These are phyloP conservation scores for Turritopsis dohrnii DNA, from an alignment of 30 jellyfish, hydroid and myxozoan species.

Conservation along the genomic window DNA sequence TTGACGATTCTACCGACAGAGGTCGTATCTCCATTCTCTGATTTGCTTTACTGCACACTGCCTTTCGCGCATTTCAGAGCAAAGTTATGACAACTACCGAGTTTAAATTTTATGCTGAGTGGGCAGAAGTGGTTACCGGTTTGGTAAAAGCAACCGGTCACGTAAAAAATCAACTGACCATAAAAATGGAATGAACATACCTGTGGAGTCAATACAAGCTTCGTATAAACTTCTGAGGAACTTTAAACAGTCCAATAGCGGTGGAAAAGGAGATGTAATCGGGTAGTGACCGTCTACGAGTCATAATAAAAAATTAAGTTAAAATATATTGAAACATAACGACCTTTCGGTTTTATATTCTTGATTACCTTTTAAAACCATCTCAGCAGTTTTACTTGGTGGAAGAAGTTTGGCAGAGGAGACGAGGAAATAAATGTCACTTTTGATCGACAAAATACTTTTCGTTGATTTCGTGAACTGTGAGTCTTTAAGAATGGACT, in stretches of 20 bases:
- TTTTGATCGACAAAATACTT: not conserved
- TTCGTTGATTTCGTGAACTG: not conserved
- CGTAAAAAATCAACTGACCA: too few relatives aligned
- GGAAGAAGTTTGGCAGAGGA: conserved; percentile 1
- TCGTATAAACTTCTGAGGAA: conserved; percentile 8
- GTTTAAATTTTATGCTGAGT: too few relatives aligned
- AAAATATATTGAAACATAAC: too few relatives aligned
- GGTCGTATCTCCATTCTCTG: too few relatives aligned
- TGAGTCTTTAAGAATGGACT: not conserved
- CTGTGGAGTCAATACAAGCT: not conserved
- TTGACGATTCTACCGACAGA: too few relatives aligned
- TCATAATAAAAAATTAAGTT: not conserved
- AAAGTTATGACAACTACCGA: too few relatives aligned
- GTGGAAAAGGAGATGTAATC: conserved; percentile 5
- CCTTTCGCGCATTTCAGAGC: too few relatives aligned
- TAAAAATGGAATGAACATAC: not conserved
- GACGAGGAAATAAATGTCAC: not conserved
- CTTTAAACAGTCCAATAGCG: not conserved
- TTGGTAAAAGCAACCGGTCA: too few relatives aligned
- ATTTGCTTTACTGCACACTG: too few relatives aligned
- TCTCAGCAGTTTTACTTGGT: not conserved
- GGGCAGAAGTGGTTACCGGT: too few relatives aligned
- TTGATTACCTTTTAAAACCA: not conserved
- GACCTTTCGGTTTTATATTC: too few relatives aligned
- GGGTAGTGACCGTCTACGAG: conserved; percentile 1